These are phyloP conservation scores for Gambusia yucatana DNA, from an alignment of 2,797 vertebrate genomes.

Conservation along the genomic window DNA sequence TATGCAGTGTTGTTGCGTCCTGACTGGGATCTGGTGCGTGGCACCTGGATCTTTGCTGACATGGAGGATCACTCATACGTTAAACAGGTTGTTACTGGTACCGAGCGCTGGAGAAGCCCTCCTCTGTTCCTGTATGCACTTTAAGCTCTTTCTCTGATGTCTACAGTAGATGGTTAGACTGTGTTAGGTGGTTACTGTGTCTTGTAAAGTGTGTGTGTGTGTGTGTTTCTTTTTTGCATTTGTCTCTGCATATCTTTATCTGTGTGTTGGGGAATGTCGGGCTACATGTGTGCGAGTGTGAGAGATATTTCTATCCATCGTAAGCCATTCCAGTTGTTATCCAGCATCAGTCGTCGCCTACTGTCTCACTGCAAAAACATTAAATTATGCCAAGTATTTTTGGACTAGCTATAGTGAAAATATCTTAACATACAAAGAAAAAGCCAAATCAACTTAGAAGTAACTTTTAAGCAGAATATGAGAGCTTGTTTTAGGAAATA, in stretches of 20 bases:
- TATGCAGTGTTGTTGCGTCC: constrained; percentile 94
- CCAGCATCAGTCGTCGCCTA: constrained; percentile 77
- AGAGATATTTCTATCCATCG: constrained; percentile 67
- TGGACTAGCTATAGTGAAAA: no score
- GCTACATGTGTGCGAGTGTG: constrained; percentile 17
- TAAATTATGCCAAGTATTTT: no score
- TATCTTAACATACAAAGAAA: no score
- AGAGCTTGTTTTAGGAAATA: no score
- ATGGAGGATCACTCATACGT: constrained; percentile 60
- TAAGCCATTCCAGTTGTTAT: constrained; percentile 82
- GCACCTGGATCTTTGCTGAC: constrained; percentile 63
- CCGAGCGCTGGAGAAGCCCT: constrained; percentile 51
- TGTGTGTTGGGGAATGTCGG: constrained; percentile 18
- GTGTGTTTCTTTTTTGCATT: constrained; percentile 45
- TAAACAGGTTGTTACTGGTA: constrained; percentile 53
- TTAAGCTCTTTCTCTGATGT: constrained; percentile 79
- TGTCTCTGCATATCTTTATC: constrained; percentile 46
- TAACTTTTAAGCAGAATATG: no score
- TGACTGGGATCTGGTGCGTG: constrained; percentile 66
- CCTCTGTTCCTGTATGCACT: constrained; percentile 82
- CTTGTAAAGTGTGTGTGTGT: constrained; percentile 74
- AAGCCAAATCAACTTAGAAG: no score
- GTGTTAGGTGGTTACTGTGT: constrained; percentile 86
- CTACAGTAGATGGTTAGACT: constrained; percentile 87
- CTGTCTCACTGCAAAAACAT: constrained; percentile 2